Conservation (phyloP, 2,888 invertebrate species). For the Notodromas monacha region DNA sequence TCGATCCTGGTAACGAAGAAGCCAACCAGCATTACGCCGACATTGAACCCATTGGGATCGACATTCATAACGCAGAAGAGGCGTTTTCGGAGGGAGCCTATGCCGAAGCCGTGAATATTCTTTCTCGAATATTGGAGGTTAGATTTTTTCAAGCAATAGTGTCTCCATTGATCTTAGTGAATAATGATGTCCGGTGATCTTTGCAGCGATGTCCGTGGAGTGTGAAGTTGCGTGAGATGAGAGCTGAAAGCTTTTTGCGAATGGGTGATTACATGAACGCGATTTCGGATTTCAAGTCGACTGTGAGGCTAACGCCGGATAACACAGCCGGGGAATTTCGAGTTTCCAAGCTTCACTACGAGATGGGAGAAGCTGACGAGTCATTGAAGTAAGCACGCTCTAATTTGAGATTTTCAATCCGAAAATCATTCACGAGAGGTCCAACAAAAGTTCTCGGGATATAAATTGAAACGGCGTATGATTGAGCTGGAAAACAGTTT, state of each 20-base stretch:
- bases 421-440: too few relatives aligned
- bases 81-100: too few relatives aligned
- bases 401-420: too few relatives aligned
- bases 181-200: too few relatives aligned
- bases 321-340: conserved; percentile 55
- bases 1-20: conserved; percentile 42
- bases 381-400: conserved; percentile 30
- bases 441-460: too few relatives aligned
- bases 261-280: conserved; percentile 49
- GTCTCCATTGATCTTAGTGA: too few relatives aligned
- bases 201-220: conserved; percentile 88
- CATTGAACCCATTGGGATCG: too few relatives aligned
- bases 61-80: neutral
- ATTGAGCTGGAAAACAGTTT: too few relatives aligned
- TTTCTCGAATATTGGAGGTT: conserved; percentile 33
- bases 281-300: conserved; percentile 56
- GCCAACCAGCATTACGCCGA: conserved; percentile 32
- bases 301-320: conserved; percentile 64
- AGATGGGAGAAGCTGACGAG: conserved; percentile 63
- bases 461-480: too few relatives aligned
- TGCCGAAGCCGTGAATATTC: conserved; percentile 26
- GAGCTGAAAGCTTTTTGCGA: conserved; percentile 52
- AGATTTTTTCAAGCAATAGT: too few relatives aligned
- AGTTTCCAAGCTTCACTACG: conserved; percentile 52
- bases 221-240: conserved; percentile 37